Evolutionary conservation across 2,888 invertebrate genomes (phyloP).

Genomic region (Microplitis manilae): DNA sequence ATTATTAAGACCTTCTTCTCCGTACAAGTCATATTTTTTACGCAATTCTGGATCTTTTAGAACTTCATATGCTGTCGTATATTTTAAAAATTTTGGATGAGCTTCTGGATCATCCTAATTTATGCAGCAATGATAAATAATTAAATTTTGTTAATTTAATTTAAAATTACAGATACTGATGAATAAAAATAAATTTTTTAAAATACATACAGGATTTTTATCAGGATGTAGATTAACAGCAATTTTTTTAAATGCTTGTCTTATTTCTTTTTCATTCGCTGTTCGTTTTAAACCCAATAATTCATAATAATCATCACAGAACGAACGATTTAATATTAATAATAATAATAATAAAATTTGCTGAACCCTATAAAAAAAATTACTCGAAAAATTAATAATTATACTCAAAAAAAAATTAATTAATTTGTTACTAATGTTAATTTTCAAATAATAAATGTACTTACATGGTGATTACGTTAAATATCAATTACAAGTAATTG

Average conservation of each 20-base stretch:
- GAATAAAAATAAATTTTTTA: no score
- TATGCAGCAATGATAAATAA: slow-evolving; percentile 23
- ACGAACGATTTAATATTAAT: slow-evolving; percentile 48
- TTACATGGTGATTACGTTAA: neutral
- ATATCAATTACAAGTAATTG: no score
- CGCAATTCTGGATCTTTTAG: slow-evolving; percentile 86
- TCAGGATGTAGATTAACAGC: slow-evolving; percentile 85
- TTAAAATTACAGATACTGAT: no score
- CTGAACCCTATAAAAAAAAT: neutral
- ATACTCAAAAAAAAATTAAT: no score
- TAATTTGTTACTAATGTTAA: neutral
- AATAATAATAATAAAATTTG: slow-evolving; percentile 39
- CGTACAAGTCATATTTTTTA: slow-evolving; percentile 85
- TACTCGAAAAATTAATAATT: neutral
- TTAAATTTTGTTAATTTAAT: neutral
- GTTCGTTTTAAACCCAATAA: slow-evolving; percentile 79
- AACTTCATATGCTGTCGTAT: slow-evolving; percentile 89
- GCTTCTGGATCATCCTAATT: slow-evolving; percentile 81
- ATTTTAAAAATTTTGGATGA: slow-evolving; percentile 83
- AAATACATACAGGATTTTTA: slow-evolving; percentile 75
- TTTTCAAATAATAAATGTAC: neutral
- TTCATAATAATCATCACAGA: slow-evolving; percentile 77
- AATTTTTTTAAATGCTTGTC: slow-evolving; percentile 84
- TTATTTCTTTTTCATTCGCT: slow-evolving; percentile 80
- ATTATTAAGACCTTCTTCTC: slow-evolving; percentile 80